Conservation (phyloP, 2,888 invertebrate species). For the Sarcophaga rosellei region DNA sequence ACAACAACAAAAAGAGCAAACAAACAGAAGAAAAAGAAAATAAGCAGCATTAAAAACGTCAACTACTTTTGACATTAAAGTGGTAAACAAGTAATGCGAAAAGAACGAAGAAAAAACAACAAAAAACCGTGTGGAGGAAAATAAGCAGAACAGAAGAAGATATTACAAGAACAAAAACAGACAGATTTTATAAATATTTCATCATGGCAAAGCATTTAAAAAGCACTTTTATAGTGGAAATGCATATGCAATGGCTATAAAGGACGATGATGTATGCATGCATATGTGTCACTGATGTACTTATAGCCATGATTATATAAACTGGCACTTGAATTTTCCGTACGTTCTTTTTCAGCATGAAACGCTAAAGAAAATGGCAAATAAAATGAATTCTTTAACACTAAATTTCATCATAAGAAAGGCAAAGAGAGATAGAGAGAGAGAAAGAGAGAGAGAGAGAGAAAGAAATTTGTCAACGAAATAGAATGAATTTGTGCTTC, state of each 20-base stretch:
- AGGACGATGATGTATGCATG: background rate
- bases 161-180: background rate
- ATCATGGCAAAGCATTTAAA: background rate
- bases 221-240: background rate
- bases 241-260: background rate
- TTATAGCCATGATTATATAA: background rate
- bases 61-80: conserved; percentile 1
- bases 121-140: background rate
- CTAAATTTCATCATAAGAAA: background rate
- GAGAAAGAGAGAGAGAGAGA: background rate
- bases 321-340: conserved; percentile 3
- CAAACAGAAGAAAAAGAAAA: too few relatives aligned
- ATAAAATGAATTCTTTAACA: conserved; percentile 24
- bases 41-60: background rate
- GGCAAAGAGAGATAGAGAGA: background rate
- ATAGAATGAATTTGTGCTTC: conserved; percentile 16
- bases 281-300: too few relatives aligned
- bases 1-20: too few relatives aligned
- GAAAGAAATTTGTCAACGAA: background rate
- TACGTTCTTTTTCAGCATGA: background rate
- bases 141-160: background rate
- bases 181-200: background rate
- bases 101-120: background rate
- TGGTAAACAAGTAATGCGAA: background rate
- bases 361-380: background rate